phyloP scores from a whole-genome alignment of 2,888 invertebrate species.

The Patella depressa region DNA sequence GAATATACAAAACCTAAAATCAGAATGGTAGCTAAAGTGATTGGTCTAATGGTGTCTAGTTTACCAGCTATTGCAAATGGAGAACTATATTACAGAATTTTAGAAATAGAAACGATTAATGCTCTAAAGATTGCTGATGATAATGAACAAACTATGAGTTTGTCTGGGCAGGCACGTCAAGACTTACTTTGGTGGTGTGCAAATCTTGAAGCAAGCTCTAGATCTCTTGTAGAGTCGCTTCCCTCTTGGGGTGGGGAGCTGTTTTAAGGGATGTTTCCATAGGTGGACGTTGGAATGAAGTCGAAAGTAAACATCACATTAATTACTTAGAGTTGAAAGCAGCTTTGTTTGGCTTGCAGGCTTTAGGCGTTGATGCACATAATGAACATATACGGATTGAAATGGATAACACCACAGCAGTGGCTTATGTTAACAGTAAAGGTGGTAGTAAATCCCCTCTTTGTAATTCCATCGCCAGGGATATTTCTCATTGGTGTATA shows the following conservation, averaged over 20 bases:
- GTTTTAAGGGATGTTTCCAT: background rate
- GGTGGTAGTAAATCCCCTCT: constrained; percentile 15
- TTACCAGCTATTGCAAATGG: background rate
- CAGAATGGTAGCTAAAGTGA: background rate
- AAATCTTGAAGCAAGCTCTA: background rate
- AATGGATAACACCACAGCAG: constrained; percentile 18
- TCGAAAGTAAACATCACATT: constrained; percentile 15
- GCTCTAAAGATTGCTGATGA: constrained; percentile 9
- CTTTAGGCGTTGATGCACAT: background rate
- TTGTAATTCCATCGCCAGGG: constrained; percentile 15
- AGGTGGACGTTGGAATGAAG: constrained; percentile 20
- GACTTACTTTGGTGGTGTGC: constrained; percentile 23
- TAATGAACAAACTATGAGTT: background rate
- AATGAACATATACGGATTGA: constrained; percentile 15
- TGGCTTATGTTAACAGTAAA: constrained; percentile 22
- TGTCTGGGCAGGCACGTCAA: background rate
- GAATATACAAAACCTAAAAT: background rate
- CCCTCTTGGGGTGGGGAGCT: constrained; percentile 8
- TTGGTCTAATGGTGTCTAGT: background rate
- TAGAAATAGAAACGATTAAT: constrained; percentile 14
- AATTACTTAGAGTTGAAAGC: constrained; percentile 21
- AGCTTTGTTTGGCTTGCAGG: constrained; percentile 19
- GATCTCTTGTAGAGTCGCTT: constrained; percentile 1
- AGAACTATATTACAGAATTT: constrained; percentile 1
- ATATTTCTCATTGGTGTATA: constrained; percentile 19